Evolutionary conservation across 1,140 invertebrate species (phyloP), one percentile per base, ranked within the genome.

Genomic region (Platyscapa corneri): DNA sequence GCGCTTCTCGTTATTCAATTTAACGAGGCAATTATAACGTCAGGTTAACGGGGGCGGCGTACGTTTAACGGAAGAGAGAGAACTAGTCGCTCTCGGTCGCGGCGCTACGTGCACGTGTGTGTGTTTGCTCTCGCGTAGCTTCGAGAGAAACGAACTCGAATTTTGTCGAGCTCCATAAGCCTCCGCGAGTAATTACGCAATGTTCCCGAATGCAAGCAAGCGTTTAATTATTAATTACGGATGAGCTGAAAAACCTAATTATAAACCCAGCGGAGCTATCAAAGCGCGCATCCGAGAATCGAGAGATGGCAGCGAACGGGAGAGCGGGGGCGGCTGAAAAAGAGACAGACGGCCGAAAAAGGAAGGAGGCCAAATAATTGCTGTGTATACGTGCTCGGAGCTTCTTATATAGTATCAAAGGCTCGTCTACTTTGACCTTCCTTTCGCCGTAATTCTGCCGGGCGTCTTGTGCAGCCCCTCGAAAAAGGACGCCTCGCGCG

Each of bases 151-250:
- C 56, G 53, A n/a, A 76, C 53, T 34, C 27, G 75, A 84, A 84
- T 84, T 53, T 72, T 49, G 70, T 74, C 49, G 80, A 46, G 72
- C 74, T 39, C n/a, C 53, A 83, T 65, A 76, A 76, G 53, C 53
- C 74, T 6, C 32, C 53, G 23, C 53, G 30, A 53, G 23, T 83
- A 78, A 83, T 83, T 83, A 83, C 56, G 56, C 39, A 77, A 83
- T 77, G 39, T 30, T 46, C 46, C 75, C 27, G 72, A 74, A 74
- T 8, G 60, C 72, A 56, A 75, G 65, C 84, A 82, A 56, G 60
- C 84, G 79, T 75, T 86, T 86, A 86, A 86, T 86, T 82, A 86
- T 49, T 67, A 86, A 86, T 86, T 86, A 86, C 37, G 37, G 34
- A 76, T 53, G 32, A 6, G 34, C 34, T 67, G 46, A 84, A 84